Evolutionary conservation across 1,140 invertebrate species (phyloP).

Genomic region (Aphelinus certus): DNA sequence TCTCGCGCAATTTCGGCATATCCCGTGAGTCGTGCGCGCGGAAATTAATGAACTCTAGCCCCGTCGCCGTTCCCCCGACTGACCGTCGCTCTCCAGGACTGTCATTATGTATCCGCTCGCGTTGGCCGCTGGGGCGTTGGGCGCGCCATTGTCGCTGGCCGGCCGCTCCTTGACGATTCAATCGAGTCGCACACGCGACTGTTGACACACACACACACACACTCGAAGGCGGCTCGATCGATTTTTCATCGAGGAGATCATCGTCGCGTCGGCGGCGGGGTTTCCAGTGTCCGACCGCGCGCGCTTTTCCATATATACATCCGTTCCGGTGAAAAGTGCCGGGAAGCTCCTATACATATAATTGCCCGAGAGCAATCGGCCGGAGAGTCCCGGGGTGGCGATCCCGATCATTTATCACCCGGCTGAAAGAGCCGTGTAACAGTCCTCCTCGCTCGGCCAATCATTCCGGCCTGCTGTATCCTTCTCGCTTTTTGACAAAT

Average conservation of each 20-base stretch:
- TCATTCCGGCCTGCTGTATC: not conserved
- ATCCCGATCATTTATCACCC: constrained; percentile 29
- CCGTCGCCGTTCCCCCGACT: too few relatives aligned
- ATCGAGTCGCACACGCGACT: not conserved
- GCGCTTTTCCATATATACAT: too few relatives aligned
- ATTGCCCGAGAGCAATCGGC: constrained; percentile 15
- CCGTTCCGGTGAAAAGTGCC: too few relatives aligned
- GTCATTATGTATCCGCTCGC: not conserved
- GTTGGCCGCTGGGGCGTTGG: not conserved
- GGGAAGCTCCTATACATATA: not conserved
- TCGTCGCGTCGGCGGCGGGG: not conserved
- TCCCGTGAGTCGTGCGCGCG: not conserved
- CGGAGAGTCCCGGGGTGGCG: not conserved
- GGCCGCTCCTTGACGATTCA: constrained; percentile 27
- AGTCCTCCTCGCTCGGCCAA: not conserved
- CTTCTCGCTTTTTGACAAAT: constrained; percentile 32
- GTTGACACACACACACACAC: not conserved
- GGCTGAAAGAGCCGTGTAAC: constrained; percentile 25
- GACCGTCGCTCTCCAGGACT: not conserved
- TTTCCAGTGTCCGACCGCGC: too few relatives aligned
- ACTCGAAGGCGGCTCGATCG: not conserved
- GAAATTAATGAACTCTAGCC: constrained; percentile 27
- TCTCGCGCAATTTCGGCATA: constrained; percentile 17
- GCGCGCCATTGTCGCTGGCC: constrained; percentile 22
- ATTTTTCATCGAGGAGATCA: constrained; percentile 36